Evolutionary conservation across 2,113 vertebrate species (phyloP).

Genomic region (Chunga burmeisteri): DNA sequence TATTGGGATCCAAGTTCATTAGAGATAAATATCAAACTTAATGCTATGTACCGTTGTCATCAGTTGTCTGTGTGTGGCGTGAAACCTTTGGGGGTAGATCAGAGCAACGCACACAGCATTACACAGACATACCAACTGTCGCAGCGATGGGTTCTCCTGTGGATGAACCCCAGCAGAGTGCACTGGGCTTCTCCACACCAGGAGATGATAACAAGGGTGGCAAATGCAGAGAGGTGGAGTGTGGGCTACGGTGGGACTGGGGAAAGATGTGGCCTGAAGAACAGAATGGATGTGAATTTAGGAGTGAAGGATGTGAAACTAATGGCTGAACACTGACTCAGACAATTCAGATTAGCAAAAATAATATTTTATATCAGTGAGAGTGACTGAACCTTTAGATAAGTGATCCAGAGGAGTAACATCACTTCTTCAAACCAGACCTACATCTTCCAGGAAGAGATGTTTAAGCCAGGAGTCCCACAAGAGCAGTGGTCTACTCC

Average conservation of each 20-base stretch:
- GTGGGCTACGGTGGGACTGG: neutral
- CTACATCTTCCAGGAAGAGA: neutral
- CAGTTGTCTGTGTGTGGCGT: rapidly evolving
- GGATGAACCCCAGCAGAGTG: neutral
- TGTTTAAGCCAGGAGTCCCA: neutral
- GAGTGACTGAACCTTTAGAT: neutral
- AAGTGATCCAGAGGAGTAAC: neutral
- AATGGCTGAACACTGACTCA: neutral
- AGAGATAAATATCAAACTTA: too few relatives aligned
- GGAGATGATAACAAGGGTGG: too few relatives aligned
- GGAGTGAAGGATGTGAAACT: neutral
- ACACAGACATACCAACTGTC: rapidly evolving
- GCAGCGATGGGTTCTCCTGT: neutral
- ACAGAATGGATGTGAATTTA: too few relatives aligned
- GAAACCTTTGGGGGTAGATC: too few relatives aligned
- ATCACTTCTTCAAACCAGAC: neutral
- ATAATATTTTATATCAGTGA: neutral
- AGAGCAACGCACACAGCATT: rapidly evolving
- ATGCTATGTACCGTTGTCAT: rapidly evolving
- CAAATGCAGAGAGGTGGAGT: too few relatives aligned
- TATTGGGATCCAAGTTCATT: too few relatives aligned
- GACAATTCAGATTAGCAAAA: neutral
- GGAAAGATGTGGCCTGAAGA: neutral
- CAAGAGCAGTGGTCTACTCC: too few relatives aligned
- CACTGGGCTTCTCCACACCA: neutral